Base-by-base conservation (phyloP, 2,113 vertebrate species). In the Phalacrocorax carbo region DNA sequence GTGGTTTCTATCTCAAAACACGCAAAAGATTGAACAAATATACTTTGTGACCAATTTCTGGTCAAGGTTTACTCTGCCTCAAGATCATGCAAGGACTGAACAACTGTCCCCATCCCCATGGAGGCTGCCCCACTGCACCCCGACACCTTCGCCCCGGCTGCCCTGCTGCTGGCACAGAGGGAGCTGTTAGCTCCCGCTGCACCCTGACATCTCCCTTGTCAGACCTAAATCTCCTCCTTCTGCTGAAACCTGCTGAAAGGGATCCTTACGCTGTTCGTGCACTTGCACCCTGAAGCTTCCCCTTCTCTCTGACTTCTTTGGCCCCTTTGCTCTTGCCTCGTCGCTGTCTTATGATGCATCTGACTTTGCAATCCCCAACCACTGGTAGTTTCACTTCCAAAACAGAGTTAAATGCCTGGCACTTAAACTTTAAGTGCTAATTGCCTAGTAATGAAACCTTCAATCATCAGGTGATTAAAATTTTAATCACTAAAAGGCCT, bases 401-500 rank as follows among this genome's bases (percentile, higher is more conserved):
- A 95, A 88, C 0, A 2, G 81, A 95, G 94, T 96, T 96, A 97
- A 97, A 95, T 4, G 61, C 80, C 65, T 90, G 65, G 52, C 68
- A 88, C 75, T 97, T 95, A 92, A 91, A 91, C 10, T 73, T 89
- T 77, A 93, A 95, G 77, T 91, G 83, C 80, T 97, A 97, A 97
- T 97, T 97, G 96, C 94, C 75, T 92, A 36, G 91, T 96, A 96
- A 97, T 97, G 71, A 94, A 96, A 97, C 70, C 82, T 95, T 97
- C 96, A 97, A 97, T 97, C 95, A 95, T 92, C 93, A 95, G 93
- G 94, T 97, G 96, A 97, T 97, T 96, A 97, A 97, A 97, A 92
- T 93, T 96, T 95, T 96, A 97, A 96, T 97, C 87, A 93, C 75
- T 90, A 91, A 95, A 94, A 94, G 36, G 70, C 89, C 75, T 73